phyloP scores from a whole-genome alignment of 2,797 vertebrate species.

The Diglossa cyanea region DNA sequence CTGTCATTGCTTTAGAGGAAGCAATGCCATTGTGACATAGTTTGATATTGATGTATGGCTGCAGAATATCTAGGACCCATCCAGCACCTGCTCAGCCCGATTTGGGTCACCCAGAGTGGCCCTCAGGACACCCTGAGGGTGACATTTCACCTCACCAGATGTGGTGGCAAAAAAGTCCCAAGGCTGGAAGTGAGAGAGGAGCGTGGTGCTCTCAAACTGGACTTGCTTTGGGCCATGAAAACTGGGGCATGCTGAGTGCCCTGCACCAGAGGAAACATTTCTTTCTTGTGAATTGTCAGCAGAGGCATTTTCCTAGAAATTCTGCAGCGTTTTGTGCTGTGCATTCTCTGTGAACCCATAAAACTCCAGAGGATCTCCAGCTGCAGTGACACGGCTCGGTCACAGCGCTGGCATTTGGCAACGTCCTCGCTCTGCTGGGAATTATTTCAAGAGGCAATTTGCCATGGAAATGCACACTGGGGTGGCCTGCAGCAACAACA shows the following conservation, averaged over 20 bases:
- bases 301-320: neutral
- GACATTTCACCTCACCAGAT: neutral
- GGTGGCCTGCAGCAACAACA: neutral
- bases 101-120: neutral
- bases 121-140: neutral
- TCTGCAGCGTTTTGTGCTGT: neutral
- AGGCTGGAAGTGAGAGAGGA: neutral
- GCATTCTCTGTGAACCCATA: neutral
- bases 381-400: neutral
- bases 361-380: conserved; percentile 11
- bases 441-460: neutral
- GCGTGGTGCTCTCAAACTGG: neutral
- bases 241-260: neutral
- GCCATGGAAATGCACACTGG: neutral
- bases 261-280: neutral
- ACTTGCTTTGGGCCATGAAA: rapidly evolving
- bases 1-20: neutral
- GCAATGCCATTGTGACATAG: rapidly evolving
- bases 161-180: neutral
- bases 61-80: rapidly evolving
- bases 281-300: neutral
- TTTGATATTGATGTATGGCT: neutral
- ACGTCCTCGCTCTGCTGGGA: neutral
- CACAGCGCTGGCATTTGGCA: neutral
- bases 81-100: neutral